Evolutionary conservation across 2,113 vertebrate species (phyloP).

Genomic region (Phodopus roborovskii): DNA sequence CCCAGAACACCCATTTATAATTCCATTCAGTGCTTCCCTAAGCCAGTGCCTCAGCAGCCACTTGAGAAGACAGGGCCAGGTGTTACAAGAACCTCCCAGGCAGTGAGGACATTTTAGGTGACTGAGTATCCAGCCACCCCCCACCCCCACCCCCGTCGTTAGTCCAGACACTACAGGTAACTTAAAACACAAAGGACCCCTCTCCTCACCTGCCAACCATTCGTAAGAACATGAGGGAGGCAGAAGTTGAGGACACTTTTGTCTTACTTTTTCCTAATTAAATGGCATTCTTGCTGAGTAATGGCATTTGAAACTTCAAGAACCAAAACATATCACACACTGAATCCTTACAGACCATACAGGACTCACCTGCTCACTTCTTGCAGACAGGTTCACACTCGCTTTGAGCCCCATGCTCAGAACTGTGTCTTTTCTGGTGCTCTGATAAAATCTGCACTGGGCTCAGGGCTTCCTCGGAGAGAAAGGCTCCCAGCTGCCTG

Average conservation of each 20-base stretch:
- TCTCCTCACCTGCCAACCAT: slow-evolving; percentile 20
- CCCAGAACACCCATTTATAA: slow-evolving; percentile 14
- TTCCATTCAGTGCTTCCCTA: slow-evolving; percentile 3
- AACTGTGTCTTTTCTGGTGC: not conserved
- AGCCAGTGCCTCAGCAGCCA: not conserved
- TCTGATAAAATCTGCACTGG: not conserved
- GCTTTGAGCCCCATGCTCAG: slow-evolving; percentile 46
- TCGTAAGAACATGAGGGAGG: not conserved
- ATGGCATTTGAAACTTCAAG: not conserved
- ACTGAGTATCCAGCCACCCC: not conserved
- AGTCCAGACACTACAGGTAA: not conserved
- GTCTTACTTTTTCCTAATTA: slow-evolving; percentile 56
- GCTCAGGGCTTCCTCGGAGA: not conserved
- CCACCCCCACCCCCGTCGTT: not conserved
- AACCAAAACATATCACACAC: not conserved
- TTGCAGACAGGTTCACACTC: slow-evolving; percentile 13
- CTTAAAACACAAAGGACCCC: slow-evolving; percentile 26
- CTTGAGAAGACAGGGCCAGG: not conserved
- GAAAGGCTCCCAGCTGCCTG: not conserved
- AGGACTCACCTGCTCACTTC: slow-evolving; percentile 68
- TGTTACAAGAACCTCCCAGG: not conserved
- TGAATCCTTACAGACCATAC: not conserved
- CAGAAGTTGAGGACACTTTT: slow-evolving; percentile 24
- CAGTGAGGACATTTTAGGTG: not conserved
- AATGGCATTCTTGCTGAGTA: not conserved